A percentile compares a stretch with the other conserved stretches of the same genome.
Conservation (phyloP, 1,140 invertebrate species). For the Ooceraea biroi region DNA sequence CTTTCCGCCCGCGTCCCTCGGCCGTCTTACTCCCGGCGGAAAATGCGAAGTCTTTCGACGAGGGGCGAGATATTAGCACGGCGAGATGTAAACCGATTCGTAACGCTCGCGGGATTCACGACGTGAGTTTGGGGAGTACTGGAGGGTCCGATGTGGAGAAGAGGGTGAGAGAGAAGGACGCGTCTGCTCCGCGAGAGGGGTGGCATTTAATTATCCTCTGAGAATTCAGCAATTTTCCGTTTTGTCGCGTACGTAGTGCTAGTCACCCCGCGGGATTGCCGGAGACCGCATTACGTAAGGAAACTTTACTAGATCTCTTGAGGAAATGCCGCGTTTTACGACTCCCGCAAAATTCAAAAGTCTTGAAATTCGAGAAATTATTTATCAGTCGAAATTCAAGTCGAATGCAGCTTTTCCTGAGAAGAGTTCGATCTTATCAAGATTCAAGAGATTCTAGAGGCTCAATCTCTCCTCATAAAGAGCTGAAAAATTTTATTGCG, state of each 20-base stretch:
- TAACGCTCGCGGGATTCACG: slow-evolving; percentile 71
- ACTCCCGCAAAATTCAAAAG: neutral
- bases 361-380: neutral
- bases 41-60: slow-evolving; percentile 31
- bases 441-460: neutral
- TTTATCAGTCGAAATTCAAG: neutral
- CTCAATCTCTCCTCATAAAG: no score
- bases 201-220: slow-evolving; percentile 79
- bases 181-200: slow-evolving; percentile 16
- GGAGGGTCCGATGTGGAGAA: neutral
- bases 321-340: neutral
- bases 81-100: slow-evolving; percentile 75
- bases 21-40: slow-evolving; percentile 43
- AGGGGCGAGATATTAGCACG: slow-evolving; percentile 61
- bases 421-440: neutral
- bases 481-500: no score
- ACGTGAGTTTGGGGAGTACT: slow-evolving; percentile 58
- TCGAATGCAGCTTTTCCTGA: no score
- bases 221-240: slow-evolving; percentile 82
- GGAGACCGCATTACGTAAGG: neutral
- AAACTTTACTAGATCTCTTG: neutral
- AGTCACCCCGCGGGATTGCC: slow-evolving; percentile 29
- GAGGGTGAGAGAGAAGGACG: neutral
- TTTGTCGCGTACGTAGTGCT: slow-evolving; percentile 72
- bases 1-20: slow-evolving; percentile 47